Conservation (phyloP, 2,888 invertebrate species). For the Polydrusus cervinus region DNA sequence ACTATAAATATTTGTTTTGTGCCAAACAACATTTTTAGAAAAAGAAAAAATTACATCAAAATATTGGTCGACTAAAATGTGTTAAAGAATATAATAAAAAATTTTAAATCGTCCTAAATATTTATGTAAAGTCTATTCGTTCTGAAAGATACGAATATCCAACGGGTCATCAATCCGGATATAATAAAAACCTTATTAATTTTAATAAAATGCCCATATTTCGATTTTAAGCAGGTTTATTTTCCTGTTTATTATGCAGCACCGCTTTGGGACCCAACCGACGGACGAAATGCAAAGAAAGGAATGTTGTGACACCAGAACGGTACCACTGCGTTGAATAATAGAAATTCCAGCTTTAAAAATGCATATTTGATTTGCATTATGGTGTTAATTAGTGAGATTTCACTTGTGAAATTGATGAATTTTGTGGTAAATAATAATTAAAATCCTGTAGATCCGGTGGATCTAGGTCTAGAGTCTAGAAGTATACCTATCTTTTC, state of each 20-base stretch:
- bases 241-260: background rate
- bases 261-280: background rate
- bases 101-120: too few species aligned
- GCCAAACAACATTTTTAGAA: too few species aligned
- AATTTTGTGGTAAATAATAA: background rate
- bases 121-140: too few species aligned
- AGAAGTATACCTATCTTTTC: too few species aligned
- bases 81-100: too few species aligned
- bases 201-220: background rate
- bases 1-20: background rate
- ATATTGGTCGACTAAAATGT: too few species aligned
- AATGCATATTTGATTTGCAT: slow-evolving; percentile 8
- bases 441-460: background rate
- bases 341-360: slow-evolving; percentile 19
- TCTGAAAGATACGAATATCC: too few species aligned
- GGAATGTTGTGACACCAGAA: slow-evolving; percentile 19
- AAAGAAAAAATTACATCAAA: too few species aligned
- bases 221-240: background rate
- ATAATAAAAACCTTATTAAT: too few species aligned
- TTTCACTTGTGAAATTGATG: slow-evolving; percentile 7
- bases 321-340: slow-evolving; percentile 7
- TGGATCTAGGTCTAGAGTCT: too few species aligned
- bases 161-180: too few species aligned
- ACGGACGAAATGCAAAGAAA: slow-evolving; percentile 9
- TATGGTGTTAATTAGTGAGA: background rate